These are phyloP conservation scores for Austrofundulus limnaeus DNA, from an alignment of 2,113 vertebrate species.

Conservation along the genomic window DNA sequence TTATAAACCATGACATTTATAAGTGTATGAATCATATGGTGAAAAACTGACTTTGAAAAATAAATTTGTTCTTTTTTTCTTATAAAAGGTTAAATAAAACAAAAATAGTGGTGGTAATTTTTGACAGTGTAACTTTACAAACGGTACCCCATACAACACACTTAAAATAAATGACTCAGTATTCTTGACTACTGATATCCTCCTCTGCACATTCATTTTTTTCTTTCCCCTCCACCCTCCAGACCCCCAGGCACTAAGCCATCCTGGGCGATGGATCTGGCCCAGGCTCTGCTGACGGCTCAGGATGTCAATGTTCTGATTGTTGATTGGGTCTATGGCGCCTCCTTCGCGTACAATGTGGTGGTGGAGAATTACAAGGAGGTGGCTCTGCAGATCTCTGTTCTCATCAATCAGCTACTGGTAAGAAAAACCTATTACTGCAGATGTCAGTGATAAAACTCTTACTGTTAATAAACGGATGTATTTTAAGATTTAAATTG, in stretches of 20 bases:
- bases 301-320: slow-evolving; percentile 84
- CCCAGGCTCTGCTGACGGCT: slow-evolving; percentile 75
- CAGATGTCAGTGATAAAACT: background rate
- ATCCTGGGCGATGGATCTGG: slow-evolving; percentile 85
- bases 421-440: slow-evolving; percentile 35
- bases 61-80: no score
- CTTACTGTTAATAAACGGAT: background rate
- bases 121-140: no score
- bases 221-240: background rate
- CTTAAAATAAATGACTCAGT: background rate
- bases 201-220: background rate
- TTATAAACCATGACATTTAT: no score
- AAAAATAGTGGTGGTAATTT: no score
- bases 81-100: no score
- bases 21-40: no score
- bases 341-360: slow-evolving; percentile 84
- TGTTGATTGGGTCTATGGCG: slow-evolving; percentile 89
- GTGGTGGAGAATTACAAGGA: slow-evolving; percentile 88
- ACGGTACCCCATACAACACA: no score
- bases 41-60: no score
- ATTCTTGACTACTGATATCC: background rate
- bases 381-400: slow-evolving; percentile 83
- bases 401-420: slow-evolving; percentile 84
- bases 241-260: slow-evolving; percentile 89
- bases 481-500: no score